Base-by-base conservation (phyloP, 2,113 vertebrate genomes). In the Chaetodon auriga region DNA sequence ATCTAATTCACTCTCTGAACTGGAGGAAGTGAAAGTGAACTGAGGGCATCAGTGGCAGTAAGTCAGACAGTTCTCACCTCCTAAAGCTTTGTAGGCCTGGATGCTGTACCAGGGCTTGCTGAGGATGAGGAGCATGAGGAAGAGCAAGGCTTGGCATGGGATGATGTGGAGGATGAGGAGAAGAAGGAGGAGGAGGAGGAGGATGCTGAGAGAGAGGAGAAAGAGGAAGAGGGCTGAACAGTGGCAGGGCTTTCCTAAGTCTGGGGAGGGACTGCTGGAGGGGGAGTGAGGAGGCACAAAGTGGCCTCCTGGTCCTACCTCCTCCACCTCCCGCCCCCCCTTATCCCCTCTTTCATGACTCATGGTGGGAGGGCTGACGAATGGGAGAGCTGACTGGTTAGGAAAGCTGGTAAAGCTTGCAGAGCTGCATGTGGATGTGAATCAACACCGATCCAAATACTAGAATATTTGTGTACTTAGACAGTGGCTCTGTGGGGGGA, bases 371-470 rank as follows among this genome's bases (percentile, higher is more conserved):
- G 80, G 81, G 74, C 90, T 75, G 89, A 85, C 51, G 68, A 89
- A 86, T 79, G 71, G 81, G 41, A 88, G 83, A 76, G 89, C 85
- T 35, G 90, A 83, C 80, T 90, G 92, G 90, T 85, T 94, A 89
- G 92, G 89, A 82, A 92, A 92, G 92, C 93, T 93, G 92, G 81
- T 70, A 84, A 92, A 88, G 88, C 76, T 30, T 30, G 30, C 30
- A 30, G 30, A 30, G 30, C 30, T 30, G 30, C 30, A 30, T 30
- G 30, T 1, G 30, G 30, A 30, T 30, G 30, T 30, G 30, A 30
- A n/a, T n/a, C n/a, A n/a, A n/a, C n/a, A 46, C 12, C 45, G 2
- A 13, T 30, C 30, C 6, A 45, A 45, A 45, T 45, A 45, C 7
- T 9, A 45, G 43, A 45, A 45, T 3, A 45, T 45, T 10, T 45